Conservation (phyloP, 2,113 vertebrate genomes). For the Redunca redunca region DNA sequence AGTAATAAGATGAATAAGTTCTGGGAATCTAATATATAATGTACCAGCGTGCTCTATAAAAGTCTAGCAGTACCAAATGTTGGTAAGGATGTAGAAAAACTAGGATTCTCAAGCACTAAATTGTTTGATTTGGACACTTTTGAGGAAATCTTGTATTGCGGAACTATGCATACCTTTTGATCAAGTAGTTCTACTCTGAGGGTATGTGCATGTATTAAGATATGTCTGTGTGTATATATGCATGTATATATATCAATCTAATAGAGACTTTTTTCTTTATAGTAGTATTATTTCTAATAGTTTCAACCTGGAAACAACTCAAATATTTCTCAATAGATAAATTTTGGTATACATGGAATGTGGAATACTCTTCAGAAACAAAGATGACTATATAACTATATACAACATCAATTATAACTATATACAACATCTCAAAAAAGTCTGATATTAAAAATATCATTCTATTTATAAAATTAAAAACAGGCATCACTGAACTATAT, state of each 20-base stretch:
- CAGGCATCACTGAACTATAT: not conserved
- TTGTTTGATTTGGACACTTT: not conserved
- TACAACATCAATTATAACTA: not conserved
- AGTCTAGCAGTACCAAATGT: not conserved
- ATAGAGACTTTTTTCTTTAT: not conserved
- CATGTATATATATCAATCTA: not conserved
- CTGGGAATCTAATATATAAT: not conserved
- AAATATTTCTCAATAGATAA: not conserved
- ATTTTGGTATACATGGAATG: not conserved
- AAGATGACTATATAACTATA: not conserved
- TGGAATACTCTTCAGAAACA: not conserved
- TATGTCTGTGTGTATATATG: not conserved
- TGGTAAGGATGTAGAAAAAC: not conserved
- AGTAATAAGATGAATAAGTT: not conserved
- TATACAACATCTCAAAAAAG: not conserved
- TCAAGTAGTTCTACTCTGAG: not conserved
- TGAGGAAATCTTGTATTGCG: not conserved
- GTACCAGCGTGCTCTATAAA: not conserved
- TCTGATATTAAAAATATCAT: not conserved
- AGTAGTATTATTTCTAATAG: not conserved
- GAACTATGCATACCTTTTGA: not conserved
- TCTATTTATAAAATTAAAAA: not conserved
- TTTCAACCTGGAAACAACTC: not conserved
- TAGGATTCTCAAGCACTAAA: not conserved
- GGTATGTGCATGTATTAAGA: not conserved